phyloP scores from a whole-genome alignment of 2,797 vertebrate genomes.

The Meriones psammophilus region DNA sequence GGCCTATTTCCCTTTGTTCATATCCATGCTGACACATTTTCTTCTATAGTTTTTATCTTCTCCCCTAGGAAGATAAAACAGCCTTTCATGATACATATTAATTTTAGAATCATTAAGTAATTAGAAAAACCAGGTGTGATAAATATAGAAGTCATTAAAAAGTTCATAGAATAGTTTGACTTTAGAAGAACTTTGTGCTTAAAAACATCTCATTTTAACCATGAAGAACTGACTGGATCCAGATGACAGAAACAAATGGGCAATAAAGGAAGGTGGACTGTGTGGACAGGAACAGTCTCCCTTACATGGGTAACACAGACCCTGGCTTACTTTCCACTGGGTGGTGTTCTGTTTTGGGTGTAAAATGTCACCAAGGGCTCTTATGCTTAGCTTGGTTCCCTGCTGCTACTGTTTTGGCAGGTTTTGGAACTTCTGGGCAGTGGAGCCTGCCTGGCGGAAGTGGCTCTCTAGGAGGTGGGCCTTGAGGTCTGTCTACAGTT shows the following conservation, averaged over 20 bases:
- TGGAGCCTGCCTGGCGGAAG: background rate
- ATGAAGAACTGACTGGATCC: background rate
- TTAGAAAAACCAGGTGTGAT: slow-evolving; percentile 30
- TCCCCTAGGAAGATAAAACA: slow-evolving; percentile 4
- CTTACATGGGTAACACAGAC: background rate
- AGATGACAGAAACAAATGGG: background rate
- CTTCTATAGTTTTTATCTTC: background rate
- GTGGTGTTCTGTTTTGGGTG: background rate
- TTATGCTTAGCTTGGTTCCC: background rate
- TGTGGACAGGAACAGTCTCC: background rate
- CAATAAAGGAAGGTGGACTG: background rate
- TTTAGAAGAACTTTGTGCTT: slow-evolving; percentile 41
- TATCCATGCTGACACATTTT: background rate
- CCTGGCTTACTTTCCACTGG: background rate
- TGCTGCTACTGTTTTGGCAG: background rate
- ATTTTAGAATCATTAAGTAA: slow-evolving; percentile 29
- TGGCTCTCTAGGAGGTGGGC: background rate
- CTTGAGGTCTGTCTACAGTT: background rate
- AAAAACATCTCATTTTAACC: background rate
- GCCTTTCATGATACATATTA: background rate
- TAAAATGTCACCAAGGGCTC: background rate
- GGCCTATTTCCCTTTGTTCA: background rate
- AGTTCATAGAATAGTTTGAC: slow-evolving; percentile 25
- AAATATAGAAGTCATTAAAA: slow-evolving; percentile 60
- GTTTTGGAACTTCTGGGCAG: background rate